These are phyloP conservation scores for Erebia aethiops DNA, from an alignment of 2,888 invertebrate genomes.

Conservation along the genomic window DNA sequence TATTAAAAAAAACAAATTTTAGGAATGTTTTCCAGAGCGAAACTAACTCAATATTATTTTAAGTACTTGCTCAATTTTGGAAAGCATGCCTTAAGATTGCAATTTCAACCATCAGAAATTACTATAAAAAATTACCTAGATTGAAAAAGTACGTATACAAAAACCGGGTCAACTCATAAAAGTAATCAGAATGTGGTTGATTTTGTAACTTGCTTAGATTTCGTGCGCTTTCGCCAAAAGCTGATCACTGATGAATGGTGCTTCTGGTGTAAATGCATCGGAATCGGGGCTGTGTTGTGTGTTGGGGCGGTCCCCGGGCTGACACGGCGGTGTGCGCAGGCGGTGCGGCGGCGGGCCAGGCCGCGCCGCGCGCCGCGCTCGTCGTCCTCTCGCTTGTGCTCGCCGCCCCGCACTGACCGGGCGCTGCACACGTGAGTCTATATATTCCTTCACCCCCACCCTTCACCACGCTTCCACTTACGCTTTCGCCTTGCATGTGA, in stretches of 20 bases:
- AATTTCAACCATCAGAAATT: constrained; percentile 31
- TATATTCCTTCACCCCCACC: constrained; percentile 43
- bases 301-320: constrained; percentile 46
- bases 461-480: constrained; percentile 41
- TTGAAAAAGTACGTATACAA: neutral
- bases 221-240: constrained; percentile 28
- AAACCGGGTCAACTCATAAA: neutral
- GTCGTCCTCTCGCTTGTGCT: constrained; percentile 71
- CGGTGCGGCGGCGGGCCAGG: constrained; percentile 69
- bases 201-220: constrained; percentile 30
- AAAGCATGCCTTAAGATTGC: constrained; percentile 24
- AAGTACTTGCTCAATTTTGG: constrained; percentile 1
- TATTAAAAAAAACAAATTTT: constrained; percentile 16
- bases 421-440: constrained; percentile 76
- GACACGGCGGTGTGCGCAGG: constrained; percentile 71
- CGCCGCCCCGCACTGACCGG: constrained; percentile 77
- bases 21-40: constrained; percentile 28
- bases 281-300: constrained; percentile 38
- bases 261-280: constrained; percentile 35
- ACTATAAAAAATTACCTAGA: neutral
- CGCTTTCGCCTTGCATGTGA: constrained; percentile 40
- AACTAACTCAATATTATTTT: too few species aligned
- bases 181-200: constrained; percentile 24
- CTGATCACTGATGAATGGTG: neutral
- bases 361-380: constrained; percentile 67